Percentiles rank a stretch among this genome's conserved stretches.
phyloP scores from a whole-genome alignment of 2,888 invertebrate genomes.

The Mayetiola destructor region DNA sequence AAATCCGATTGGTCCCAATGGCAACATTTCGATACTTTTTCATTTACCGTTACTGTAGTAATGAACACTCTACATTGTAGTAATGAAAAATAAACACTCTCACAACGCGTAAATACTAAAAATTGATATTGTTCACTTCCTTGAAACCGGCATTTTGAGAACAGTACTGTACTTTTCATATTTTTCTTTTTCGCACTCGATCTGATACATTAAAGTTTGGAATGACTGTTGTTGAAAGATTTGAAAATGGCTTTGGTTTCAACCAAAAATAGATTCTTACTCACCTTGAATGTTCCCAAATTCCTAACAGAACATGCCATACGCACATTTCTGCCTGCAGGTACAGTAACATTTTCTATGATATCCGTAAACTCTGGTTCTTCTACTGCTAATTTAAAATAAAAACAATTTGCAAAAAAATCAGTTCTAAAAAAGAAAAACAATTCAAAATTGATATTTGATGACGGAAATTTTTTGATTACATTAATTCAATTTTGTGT shows the following conservation, averaged over 20 bases:
- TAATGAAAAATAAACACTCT: too few relatives aligned
- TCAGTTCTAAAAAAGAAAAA: background rate
- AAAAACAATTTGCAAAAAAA: constrained; percentile 14
- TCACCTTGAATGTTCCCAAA: constrained; percentile 79
- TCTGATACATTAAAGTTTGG: background rate
- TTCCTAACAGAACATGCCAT: constrained; percentile 84
- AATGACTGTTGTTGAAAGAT: background rate
- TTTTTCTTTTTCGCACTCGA: background rate
- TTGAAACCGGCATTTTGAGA: too few relatives aligned
- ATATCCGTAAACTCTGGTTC: constrained; percentile 84
- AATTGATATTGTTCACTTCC: too few relatives aligned
- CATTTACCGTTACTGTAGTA: too few relatives aligned
- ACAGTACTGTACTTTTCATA: background rate
- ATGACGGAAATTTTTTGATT: too few relatives aligned
- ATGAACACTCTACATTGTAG: too few relatives aligned
- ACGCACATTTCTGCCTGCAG: constrained; percentile 72
- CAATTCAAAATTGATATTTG: too few relatives aligned
- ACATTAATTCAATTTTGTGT: too few relatives aligned
- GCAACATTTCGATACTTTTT: too few relatives aligned
- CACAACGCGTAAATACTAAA: too few relatives aligned
- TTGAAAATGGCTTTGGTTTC: background rate
- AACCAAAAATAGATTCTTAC: constrained; percentile 22
- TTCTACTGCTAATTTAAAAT: constrained; percentile 46
- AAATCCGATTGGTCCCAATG: too few relatives aligned
- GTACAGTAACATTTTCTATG: constrained; percentile 75